Evolutionary conservation across 2,113 vertebrate genomes (phyloP).

Genomic region (Mustelus asterias): DNA sequence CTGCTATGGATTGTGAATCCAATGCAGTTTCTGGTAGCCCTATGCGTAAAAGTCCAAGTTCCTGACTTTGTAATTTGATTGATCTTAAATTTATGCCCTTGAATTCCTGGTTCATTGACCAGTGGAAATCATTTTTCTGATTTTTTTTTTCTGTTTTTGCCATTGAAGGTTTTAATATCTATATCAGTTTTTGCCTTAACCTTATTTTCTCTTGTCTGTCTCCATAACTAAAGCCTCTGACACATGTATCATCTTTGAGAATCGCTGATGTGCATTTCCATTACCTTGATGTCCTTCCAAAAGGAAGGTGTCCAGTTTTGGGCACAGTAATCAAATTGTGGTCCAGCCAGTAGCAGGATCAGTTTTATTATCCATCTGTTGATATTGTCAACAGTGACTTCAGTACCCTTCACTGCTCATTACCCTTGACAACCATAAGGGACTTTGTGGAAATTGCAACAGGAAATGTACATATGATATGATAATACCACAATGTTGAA

Average conservation of each 20-base stretch:
- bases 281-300: not conserved
- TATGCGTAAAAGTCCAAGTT: not conserved
- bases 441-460: not conserved
- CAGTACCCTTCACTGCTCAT: not conserved
- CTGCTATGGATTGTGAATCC: not conserved
- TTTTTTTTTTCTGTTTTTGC: not conserved
- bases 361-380: not conserved
- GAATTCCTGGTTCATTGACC: not conserved
- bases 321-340: not conserved
- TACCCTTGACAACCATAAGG: not conserved
- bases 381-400: not conserved
- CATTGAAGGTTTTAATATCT: not conserved
- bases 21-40: not conserved
- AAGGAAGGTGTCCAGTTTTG: not conserved
- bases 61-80: not conserved
- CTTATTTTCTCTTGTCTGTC: conserved; percentile 10
- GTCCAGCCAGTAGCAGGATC: not conserved
- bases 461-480: not conserved
- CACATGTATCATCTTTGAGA: not conserved
- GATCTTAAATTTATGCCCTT: not conserved
- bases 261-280: not conserved
- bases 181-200: not conserved
- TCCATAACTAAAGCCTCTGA: not conserved
- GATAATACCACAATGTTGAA: not conserved
- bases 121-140: not conserved